These are phyloP conservation scores for Neopipo cinnamomea DNA, from an alignment of 2,113 vertebrate species.

Conservation along the genomic window DNA sequence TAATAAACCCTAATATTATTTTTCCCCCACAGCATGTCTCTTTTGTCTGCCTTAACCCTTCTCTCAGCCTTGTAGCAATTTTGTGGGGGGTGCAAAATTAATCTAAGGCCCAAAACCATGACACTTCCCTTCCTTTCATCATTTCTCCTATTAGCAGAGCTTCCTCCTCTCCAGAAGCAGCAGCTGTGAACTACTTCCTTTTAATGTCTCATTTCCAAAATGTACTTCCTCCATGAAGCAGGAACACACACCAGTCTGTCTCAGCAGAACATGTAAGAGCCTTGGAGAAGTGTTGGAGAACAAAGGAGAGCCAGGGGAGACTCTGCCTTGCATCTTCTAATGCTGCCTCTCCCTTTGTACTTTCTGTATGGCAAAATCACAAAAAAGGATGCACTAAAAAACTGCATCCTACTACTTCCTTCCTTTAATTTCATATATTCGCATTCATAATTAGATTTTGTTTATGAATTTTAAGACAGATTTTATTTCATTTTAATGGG, in stretches of 20 bases:
- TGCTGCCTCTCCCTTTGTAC: neutral
- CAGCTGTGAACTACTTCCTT: neutral
- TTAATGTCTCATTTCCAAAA: neutral
- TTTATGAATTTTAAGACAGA: neutral
- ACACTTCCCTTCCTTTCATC: neutral
- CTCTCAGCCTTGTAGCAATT: too few relatives aligned
- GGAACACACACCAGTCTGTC: neutral
- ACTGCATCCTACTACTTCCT: neutral
- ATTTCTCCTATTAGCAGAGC: neutral
- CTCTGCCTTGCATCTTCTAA: neutral
- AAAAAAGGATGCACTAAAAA: neutral
- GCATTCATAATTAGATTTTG: neutral
- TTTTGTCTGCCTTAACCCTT: too few relatives aligned
- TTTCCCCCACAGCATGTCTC: too few relatives aligned
- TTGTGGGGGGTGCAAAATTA: too few relatives aligned
- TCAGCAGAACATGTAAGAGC: neutral
- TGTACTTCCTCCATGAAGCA: neutral
- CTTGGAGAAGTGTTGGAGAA: neutral
- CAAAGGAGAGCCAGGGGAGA: neutral
- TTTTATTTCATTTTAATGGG: neutral
- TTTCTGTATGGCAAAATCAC: neutral
- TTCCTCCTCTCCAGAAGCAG: conserved; percentile 4
- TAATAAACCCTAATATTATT: too few relatives aligned
- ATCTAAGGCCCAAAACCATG: too few relatives aligned
- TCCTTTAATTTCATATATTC: neutral